Base-by-base conservation (phyloP, 1,140 invertebrate species). In the Aradophagus sp. region DNA sequence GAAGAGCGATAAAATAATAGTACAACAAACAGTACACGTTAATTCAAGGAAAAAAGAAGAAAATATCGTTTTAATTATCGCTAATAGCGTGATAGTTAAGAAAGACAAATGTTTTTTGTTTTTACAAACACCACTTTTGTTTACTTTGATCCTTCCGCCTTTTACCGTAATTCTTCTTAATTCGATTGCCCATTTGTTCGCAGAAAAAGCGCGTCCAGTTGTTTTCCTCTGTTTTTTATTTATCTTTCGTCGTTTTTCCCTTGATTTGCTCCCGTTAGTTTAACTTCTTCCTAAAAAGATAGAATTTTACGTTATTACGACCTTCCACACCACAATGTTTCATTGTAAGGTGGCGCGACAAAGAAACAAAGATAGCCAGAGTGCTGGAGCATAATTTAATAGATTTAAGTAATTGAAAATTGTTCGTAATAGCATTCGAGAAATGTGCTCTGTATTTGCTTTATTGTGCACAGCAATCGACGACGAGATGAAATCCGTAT, bases 351-450 rank as follows among this genome's bases (percentile, higher is more conserved):
- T 45, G 12, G 15, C 41, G 27, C 32, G 36, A 62, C 48, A 61
- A 56, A 42, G 31, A 47, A 55, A 61, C 3, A 32, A 2, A 68
- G 19, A 53, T 17, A 20, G 34, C 12, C 16, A 26, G 17, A 66
- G 36, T 39, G 27, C 32, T 1, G 19, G 27, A 34, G 31, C 42
- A 63, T 67, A 67, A 73, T 63, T 52, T 32, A 63, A 73, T 63
- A 67, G 44, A 58, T 63, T 59, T 48, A 55, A 67, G 52, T 67
- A 72, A 72, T 73, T 63, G 70, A 53, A 62, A 47, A 55, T 47
- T 63, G 63, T 32, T 31, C 23, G 63, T 68, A 63, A 65, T 65
- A 41, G 41, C 35, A 52, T 61, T 26, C 39, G 15, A 26, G 27
- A 35, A 62, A 47, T 52, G 59, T 32, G 31, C 34, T 0, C 16